Conservation (phyloP, 64 coral and sea anemone species). For the Acropora tenuis region DNA sequence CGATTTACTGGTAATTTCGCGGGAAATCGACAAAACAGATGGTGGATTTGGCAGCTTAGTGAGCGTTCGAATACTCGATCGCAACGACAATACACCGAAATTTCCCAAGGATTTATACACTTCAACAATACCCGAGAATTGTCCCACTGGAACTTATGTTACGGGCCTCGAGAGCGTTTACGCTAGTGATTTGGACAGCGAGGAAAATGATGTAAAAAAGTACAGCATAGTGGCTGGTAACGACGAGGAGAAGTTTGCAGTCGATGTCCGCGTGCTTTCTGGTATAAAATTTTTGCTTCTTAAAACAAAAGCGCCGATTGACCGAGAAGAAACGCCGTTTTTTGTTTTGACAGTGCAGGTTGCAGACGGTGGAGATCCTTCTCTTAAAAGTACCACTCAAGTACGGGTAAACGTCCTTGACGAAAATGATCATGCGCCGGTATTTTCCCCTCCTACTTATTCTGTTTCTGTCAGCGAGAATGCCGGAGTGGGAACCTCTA, state of each 20-base stretch:
- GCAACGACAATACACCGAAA: constrained; percentile 84
- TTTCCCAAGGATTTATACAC: constrained; percentile 87
- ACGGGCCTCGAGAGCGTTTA: constrained; percentile 82
- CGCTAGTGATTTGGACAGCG: constrained; percentile 87
- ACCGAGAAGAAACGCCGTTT: constrained; percentile 81
- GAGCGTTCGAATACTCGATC: constrained; percentile 73
- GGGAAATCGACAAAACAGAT: constrained; percentile 58
- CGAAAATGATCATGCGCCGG: constrained; percentile 84
- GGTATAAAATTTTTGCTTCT: constrained; percentile 90
- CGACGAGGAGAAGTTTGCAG: constrained; percentile 75
- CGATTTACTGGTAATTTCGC: constrained; percentile 77
- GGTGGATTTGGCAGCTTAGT: constrained; percentile 64
- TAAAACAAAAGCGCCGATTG: constrained; percentile 78
- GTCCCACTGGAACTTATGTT: constrained; percentile 65
- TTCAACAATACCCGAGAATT: constrained; percentile 64
- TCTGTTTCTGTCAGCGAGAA: constrained; percentile 76
- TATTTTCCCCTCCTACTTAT: constrained; percentile 67
- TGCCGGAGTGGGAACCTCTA: constrained; percentile 59
- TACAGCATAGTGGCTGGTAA: constrained; percentile 93
- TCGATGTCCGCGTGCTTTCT: constrained; percentile 68
- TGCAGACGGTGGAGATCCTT: constrained; percentile 71
- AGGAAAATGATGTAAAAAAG: constrained; percentile 66
- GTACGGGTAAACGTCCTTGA: constrained; percentile 91
- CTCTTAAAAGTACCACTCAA: constrained; percentile 64
- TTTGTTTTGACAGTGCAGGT: constrained; percentile 88